Evolutionary conservation across 2,113 vertebrate genomes (phyloP), one percentile per base, ranked within the genome.

Genomic region (Campylomormyrus numenius): DNA sequence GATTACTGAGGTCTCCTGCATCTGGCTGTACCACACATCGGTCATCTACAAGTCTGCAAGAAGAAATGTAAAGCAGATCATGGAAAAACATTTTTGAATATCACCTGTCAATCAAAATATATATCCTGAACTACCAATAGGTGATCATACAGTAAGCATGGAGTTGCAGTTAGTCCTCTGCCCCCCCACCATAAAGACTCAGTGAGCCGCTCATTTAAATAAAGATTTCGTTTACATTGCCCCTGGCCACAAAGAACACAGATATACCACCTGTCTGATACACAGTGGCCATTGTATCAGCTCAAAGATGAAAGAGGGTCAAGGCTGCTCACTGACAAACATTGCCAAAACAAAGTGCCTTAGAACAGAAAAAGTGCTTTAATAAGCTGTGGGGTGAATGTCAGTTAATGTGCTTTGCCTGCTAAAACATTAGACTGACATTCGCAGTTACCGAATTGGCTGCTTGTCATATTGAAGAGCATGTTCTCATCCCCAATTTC

Each of bases 21-120:
- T 99, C 98, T 45, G 98, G 98, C 94, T 99, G 98, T 6, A 99
- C 98, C 7, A 99, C 98, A 91, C 98, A 99, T n/a, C 98, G 96
- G 91, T 99, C 98, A 93, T 99, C 98, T 90, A 99, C 98, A 94
- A 99, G 96, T 91, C 98, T 99, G 94, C 56, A 93, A 90, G 94
- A 77, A 92, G 94, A 89, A 19, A 85, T 87, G 35, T 31, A 35
- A 13, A 21, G 8, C 35, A 31, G 80, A 39, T 24, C 27, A 53
- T 19, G 1, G 80, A 89, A 84, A 56, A 83, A 42, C 35, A 88
- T 3, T 24, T 31, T n/a, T 45, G 21, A 88, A 62, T 53, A 17
- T 35, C 4, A 27, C 48, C 48, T 21, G 49, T 42, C 15, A 77
- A 27, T 45, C 31, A 31, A 42, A 80, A 24, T 39, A 3, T 5